Conservation (phyloP, 2,888 invertebrate genomes). For the Plebejus melissa region DNA sequence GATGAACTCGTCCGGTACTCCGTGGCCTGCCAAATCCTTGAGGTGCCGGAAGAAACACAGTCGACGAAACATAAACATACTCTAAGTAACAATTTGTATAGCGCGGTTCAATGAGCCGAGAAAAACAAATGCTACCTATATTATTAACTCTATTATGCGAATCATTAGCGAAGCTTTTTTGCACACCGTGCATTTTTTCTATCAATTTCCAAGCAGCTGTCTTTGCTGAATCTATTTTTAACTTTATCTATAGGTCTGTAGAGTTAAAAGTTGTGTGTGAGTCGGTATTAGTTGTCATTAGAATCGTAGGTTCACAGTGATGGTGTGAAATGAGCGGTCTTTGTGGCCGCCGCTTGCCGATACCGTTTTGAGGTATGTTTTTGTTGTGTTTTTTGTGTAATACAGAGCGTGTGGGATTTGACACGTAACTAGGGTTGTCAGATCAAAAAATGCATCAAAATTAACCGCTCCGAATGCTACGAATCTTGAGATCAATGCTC, state of each 20-base stretch:
- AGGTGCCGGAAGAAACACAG: no score
- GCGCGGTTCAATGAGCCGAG: conserved; percentile 1
- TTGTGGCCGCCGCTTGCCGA: conserved; percentile 63
- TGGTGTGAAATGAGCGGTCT: conserved; percentile 72
- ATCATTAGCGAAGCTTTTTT: conserved; percentile 19
- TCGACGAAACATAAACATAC: background rate
- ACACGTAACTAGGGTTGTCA: conserved; percentile 73
- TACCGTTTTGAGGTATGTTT: conserved; percentile 73
- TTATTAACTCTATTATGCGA: conserved; percentile 12
- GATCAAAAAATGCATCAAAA: conserved; percentile 47
- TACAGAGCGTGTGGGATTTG: conserved; percentile 76
- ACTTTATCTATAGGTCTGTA: conserved; percentile 33
- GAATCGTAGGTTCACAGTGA: conserved; percentile 54
- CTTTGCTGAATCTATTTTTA: background rate
- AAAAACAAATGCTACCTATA: conserved; percentile 14
- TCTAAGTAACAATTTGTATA: background rate
- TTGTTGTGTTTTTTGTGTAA: conserved; percentile 75
- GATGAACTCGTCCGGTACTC: no score
- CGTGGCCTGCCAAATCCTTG: no score
- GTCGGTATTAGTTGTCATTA: conserved; percentile 57
- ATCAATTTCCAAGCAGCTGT: background rate
- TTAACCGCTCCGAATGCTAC: conserved; percentile 37
- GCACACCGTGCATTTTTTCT: background rate
- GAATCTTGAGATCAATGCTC: conserved; percentile 32
- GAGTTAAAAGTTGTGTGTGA: conserved; percentile 40